These are phyloP conservation scores for Solea senegalensis DNA, from an alignment of 2,113 vertebrate species.

Conservation along the genomic window DNA sequence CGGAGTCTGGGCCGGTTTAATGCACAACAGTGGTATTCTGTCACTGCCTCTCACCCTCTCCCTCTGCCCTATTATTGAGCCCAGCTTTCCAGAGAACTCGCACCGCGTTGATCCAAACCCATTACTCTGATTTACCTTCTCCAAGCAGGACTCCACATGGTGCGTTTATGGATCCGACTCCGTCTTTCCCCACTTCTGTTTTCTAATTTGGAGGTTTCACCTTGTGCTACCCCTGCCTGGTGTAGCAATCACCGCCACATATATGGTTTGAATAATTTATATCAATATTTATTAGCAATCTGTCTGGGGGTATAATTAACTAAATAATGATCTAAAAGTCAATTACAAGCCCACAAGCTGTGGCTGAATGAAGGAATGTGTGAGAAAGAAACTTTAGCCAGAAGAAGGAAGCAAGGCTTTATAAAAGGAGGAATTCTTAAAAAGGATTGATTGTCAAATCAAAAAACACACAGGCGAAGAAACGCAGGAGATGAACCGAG, in stretches of 20 bases:
- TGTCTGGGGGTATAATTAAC: conserved; percentile 69
- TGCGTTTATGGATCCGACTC: conserved; percentile 45
- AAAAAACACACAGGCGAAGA: conserved; percentile 15
- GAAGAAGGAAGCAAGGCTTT: conserved; percentile 16
- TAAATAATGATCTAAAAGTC: conserved; percentile 72
- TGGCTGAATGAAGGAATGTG: not conserved
- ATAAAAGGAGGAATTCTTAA: conserved; percentile 50
- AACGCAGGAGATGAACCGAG: conserved; percentile 8
- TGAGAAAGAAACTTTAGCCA: conserved; percentile 1
- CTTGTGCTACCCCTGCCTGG: conserved; percentile 41
- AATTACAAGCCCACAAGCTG: conserved; percentile 48
- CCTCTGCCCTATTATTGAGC: not conserved
- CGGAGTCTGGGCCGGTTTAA: conserved; percentile 1
- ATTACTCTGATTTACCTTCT: conserved; percentile 54
- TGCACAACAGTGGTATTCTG: not conserved
- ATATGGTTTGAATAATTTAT: conserved; percentile 71
- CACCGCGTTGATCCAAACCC: conserved; percentile 44
- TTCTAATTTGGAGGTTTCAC: conserved; percentile 39
- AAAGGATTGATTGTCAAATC: conserved; percentile 48
- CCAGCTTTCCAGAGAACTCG: conserved; percentile 5
- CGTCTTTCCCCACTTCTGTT: not conserved
- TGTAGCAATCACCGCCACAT: conserved; percentile 65
- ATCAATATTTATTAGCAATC: conserved; percentile 76
- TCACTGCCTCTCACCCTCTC: not conserved
- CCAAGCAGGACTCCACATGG: conserved; percentile 43